phyloP scores from a whole-genome alignment of 2,113 vertebrate species.

The Apaloderma vittatum region DNA sequence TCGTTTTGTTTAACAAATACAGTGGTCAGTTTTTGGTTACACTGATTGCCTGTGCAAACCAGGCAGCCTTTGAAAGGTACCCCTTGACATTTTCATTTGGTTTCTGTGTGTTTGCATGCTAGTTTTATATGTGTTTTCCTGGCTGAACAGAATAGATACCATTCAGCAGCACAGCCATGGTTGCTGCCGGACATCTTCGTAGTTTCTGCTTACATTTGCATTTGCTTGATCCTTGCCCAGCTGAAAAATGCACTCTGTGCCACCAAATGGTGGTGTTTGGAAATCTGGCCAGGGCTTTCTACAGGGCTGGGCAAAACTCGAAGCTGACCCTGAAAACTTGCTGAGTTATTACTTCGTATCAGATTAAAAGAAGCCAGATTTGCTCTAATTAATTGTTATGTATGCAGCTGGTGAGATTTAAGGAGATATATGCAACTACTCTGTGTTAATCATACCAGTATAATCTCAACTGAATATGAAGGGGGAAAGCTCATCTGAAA shows the following conservation, averaged over 20 bases:
- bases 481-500: not conserved
- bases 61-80: not conserved
- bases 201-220: not conserved
- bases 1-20: slow-evolving; percentile 36
- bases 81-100: not conserved
- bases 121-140: not conserved
- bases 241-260: not conserved
- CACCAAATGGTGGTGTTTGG: not conserved
- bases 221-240: not conserved
- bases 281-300: not conserved
- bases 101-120: not conserved
- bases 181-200: not conserved
- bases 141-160: not conserved
- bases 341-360: not conserved
- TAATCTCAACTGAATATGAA: not conserved
- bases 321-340: not conserved
- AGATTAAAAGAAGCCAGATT: not conserved
- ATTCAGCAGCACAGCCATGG: not conserved
- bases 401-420: not conserved
- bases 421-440: not conserved
- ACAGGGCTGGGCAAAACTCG: not conserved
- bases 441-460: not conserved
- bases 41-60: not conserved
- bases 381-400: not conserved
- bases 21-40: not conserved